Evolutionary conservation across 2,888 invertebrate genomes (phyloP), one percentile per base, ranked within the genome.

Genomic region (Callyntrura sp.): DNA sequence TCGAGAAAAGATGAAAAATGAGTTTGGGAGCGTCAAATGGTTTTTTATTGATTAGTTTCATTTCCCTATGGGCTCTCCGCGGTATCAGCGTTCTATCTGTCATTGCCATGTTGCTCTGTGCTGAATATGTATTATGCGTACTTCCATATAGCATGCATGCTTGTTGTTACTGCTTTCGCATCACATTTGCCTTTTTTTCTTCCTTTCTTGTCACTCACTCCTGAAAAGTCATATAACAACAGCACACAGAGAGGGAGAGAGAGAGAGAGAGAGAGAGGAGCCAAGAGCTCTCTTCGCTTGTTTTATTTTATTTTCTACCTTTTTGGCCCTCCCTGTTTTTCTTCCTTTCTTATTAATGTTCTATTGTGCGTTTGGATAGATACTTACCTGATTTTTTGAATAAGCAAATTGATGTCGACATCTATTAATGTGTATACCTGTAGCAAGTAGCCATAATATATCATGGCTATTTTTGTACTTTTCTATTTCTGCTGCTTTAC

Each of bases 41-140:
- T 91, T 92, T 92, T 88, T 91, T 93, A 93, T 93, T 93, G 93
- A 93, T 93, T 93, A 93, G 92, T 92, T 92, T 91, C 91, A 91
- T 91, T 91, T 90, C 91, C 88, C 88, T 89, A 89, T 89, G 84
- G 88, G 91, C 88, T 88, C 91, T 62, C 20, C 51, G 70, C 60
- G 25, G 43, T n/a, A n/a, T n/a, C n/a, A n/a, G n/a, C n/a, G n/a
- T n/a, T 65, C 60, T 51, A 20, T 79, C 25, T 82, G 57, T 4
- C 9, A 35, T 62, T 28, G 28, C 17, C 12, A 68, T 23, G 17
- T 68, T 68, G 17, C n/a, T 68, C 0, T 43, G n/a, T n/a, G n/a
- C n/a, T n/a, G n/a, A n/a, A n/a, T n/a, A n/a, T n/a, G n/a, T n/a
- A n/a, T n/a, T n/a, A n/a, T n/a, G n/a, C n/a, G n/a, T n/a, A n/a